Base-by-base conservation (phyloP, 2,797 vertebrate species). In the Ciconia nigra region DNA sequence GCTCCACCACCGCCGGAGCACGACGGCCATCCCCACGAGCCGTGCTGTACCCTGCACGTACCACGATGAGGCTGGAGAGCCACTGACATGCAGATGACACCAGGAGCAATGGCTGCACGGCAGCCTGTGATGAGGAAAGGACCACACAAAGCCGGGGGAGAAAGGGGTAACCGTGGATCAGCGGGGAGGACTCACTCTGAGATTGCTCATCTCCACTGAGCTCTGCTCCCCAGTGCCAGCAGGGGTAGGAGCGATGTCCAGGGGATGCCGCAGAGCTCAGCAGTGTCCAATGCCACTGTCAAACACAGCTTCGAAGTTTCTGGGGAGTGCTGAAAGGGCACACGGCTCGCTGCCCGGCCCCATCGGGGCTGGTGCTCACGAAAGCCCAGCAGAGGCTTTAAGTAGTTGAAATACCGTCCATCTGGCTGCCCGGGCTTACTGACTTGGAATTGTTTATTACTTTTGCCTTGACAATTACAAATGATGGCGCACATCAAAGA, bases 31-130 rank as follows among this genome's bases (percentile, higher is more conserved):
- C 19, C 29, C 76, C 2, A 1, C 31, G 25, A 83, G 35, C 69
- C 14, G 15, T 3, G 4, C 29, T 1, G 1, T 46, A 52, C 7
- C 17, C 54, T 0, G 2, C 76, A 16, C 1, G 1, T 21, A 46
- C 47, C 42, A 2, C 1, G 7, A 33, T 3, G 47, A 67, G 15
- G 13, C 9, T 44, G 44, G 26, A 44, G 37, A 66, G 47, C 21
- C 19, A 15, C 49, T 59, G 52, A 49, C 33, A 16, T 10, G 14
- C 16, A 33, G 51, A 33, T 11, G 25, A 39, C 28, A 58, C 35
- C 37, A 31, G n/a, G 8, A 87, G 25, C 4, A 6, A 55, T 3
- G 15, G 35, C 41, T 78, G 55, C 29, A 33, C 35, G 3, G 9
- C 42, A 52, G 18, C 21, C 41, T 25, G 21, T 31, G 57, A 49